phyloP scores from a whole-genome alignment of 2,888 invertebrate genomes.

The Diarsia rubi region DNA sequence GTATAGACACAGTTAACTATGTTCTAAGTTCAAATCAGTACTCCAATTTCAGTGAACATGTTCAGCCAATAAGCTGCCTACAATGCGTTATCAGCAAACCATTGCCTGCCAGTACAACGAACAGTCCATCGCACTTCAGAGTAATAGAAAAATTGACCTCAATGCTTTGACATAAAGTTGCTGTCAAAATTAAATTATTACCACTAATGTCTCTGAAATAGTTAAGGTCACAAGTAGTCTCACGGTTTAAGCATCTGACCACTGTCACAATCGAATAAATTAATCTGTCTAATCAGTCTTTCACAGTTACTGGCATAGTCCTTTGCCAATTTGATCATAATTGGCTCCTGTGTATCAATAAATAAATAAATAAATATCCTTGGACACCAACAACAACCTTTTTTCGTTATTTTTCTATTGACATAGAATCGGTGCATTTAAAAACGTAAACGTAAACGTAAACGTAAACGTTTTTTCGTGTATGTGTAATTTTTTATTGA shows the following conservation, averaged over 20 bases:
- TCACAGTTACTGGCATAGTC: background rate
- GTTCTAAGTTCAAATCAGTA: constrained; percentile 23
- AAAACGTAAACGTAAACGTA: too few relatives aligned
- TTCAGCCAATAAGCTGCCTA: constrained; percentile 51
- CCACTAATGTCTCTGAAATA: background rate
- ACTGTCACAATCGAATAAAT: constrained; percentile 29
- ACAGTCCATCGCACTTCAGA: background rate
- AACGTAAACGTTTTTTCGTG: too few relatives aligned
- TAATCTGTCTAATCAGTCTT: constrained; percentile 13
- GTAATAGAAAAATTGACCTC: background rate
- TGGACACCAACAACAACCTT: too few relatives aligned
- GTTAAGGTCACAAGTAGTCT: constrained; percentile 24
- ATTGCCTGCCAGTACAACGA: constrained; percentile 24
- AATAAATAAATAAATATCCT: too few relatives aligned
- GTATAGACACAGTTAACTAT: background rate
- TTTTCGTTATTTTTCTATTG: background rate
- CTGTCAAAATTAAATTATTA: background rate
- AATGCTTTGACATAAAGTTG: background rate
- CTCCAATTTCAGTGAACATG: constrained; percentile 39
- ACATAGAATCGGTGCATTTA: too few relatives aligned
- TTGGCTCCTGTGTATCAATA: constrained; percentile 8
- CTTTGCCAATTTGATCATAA: constrained; percentile 20
- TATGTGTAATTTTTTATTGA: too few relatives aligned
- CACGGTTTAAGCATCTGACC: background rate
- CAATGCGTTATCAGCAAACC: constrained; percentile 32